These are phyloP conservation scores for Arctocebus calabarensis DNA, from an alignment of 2,797 vertebrate species.

Conservation along the genomic window DNA sequence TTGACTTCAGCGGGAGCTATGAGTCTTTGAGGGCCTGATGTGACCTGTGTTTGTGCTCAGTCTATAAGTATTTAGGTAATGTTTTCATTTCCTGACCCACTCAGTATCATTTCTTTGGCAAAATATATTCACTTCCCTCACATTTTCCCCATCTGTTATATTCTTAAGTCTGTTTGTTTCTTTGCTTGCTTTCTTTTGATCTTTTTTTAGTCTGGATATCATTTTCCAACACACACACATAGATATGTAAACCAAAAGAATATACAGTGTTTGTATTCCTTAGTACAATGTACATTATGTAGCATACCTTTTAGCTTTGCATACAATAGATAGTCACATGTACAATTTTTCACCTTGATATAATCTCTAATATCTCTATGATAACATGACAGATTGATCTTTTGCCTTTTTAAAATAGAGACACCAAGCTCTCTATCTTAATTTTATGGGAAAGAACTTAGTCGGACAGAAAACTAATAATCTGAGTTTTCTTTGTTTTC, in stretches of 20 bases:
- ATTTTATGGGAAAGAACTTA: neutral
- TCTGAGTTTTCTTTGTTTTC: neutral
- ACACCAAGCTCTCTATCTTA: neutral
- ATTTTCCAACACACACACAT: neutral
- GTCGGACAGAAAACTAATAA: neutral
- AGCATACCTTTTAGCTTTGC: neutral
- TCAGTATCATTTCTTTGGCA: slow-evolving; percentile 77
- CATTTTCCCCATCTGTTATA: slow-evolving; percentile 70
- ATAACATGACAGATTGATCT: neutral
- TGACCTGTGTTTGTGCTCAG: slow-evolving; percentile 68
- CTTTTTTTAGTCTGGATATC: slow-evolving; percentile 62
- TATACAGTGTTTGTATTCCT: neutral
- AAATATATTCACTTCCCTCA: slow-evolving; percentile 66
- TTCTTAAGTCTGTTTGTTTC: slow-evolving; percentile 47
- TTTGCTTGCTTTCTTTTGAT: slow-evolving; percentile 73
- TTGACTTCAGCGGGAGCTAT: slow-evolving; percentile 64
- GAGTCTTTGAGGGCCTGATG: slow-evolving; percentile 59
- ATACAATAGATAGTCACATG: neutral
- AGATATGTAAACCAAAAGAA: neutral
- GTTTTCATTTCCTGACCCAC: slow-evolving; percentile 75
- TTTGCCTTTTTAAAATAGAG: neutral
- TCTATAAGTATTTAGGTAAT: slow-evolving; percentile 77
- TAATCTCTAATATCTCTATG: neutral
- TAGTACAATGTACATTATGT: neutral
- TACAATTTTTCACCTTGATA: neutral